Evolutionary conservation across 1,140 invertebrate genomes (phyloP), one percentile per base, ranked within the genome.

Genomic region (Drosophila rufa): DNA sequence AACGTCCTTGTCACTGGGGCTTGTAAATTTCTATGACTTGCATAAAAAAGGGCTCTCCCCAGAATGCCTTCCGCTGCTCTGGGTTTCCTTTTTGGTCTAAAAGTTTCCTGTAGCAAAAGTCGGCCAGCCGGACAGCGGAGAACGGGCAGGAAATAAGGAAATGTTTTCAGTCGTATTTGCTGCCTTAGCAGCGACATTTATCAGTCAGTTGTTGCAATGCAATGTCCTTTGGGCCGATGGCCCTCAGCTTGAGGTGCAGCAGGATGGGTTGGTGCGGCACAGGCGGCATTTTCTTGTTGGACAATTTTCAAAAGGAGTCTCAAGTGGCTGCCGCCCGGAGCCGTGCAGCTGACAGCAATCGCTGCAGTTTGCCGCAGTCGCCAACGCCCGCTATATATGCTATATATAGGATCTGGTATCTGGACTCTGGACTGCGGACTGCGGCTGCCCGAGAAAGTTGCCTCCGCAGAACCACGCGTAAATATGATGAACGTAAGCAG

Each of bases 1-100:
- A 78, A 76, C 84, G 81, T 83, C 81, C 84, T 87, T 87, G 84
- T 87, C 84, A 89, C 78, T 80, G 85, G 80, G 80, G 84, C 84
- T 84, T 87, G 84, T 87, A 87, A 87, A 87, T 87, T 87, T 87
- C 84, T 84, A 87, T 90, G 84, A 89, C 84, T 87, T 87, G 84
- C 84, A 89, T 89, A 87, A 87, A 87, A 84, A 89, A 83, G 77
- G 80, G 50, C 75, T 38, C 65, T 57, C 53, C 73, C 83, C 68
- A 82, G 85, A 86, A 86, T 77, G 80, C 66, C 68, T 84, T 87
- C 84, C 84, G 84, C 51, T 79, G 85, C 74, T 70, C 55, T 76
- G 59, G 77, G 84, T 79, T 87, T 87, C 85, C 84, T 87, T 89
- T 74, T 89, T 80, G 84, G 85, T 79, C 85, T 80, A 90, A 87